phyloP scores from a whole-genome alignment of 2,113 vertebrate genomes.

The Sapayoa aenigma region DNA sequence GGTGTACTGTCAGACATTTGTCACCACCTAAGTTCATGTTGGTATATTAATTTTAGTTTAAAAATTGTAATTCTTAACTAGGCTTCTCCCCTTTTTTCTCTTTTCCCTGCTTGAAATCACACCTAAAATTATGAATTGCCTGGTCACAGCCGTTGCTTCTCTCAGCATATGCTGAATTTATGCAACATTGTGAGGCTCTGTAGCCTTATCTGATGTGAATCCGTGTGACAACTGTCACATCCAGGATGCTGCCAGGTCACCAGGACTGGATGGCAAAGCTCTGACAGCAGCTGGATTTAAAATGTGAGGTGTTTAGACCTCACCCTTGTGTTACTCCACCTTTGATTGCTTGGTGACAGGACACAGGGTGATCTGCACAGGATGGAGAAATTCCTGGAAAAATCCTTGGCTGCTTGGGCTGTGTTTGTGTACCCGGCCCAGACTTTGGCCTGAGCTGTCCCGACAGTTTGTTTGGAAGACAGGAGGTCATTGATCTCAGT shows the following conservation, averaged over 20 bases:
- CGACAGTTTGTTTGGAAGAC: neutral
- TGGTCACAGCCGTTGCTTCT: neutral
- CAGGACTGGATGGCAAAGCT: neutral
- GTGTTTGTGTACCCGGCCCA: neutral
- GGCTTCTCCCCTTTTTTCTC: neutral
- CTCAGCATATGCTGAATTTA: neutral
- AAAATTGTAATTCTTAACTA: neutral
- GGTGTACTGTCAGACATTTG: slow-evolving; percentile 38
- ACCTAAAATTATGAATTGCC: neutral
- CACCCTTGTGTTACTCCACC: accelerated
- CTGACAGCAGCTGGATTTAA: neutral
- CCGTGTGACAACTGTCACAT: neutral
- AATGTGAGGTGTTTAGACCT: neutral
- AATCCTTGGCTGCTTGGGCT: neutral
- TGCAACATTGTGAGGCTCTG: neutral
- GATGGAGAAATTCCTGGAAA: neutral
- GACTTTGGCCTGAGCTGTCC: neutral
- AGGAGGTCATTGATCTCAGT: neutral
- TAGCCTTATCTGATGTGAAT: neutral
- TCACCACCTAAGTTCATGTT: neutral
- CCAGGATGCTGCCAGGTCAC: neutral
- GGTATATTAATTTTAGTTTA: slow-evolving; percentile 9
- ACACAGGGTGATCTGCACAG: neutral
- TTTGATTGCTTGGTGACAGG: neutral
- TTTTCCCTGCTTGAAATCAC: neutral